Percentiles rank a stretch among this genome's conserved stretches.
Evolutionary conservation across 1,140 invertebrate genomes (phyloP).

Genomic region (Drepana arcuata): DNA sequence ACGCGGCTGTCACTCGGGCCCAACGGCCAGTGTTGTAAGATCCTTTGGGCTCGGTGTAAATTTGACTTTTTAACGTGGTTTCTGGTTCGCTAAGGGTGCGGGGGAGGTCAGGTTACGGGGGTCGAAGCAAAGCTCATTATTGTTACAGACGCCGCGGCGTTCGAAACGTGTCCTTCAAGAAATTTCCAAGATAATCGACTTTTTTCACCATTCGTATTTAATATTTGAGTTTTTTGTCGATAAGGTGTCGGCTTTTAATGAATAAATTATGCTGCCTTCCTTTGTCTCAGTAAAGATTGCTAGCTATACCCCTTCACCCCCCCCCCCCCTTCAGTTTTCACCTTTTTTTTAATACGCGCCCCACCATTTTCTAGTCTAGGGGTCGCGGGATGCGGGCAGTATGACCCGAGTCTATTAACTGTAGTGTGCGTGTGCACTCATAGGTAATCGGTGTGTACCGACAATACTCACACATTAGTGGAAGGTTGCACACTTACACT

Average conservation of each 20-base stretch:
- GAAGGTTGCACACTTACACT: no score
- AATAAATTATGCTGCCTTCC: no score
- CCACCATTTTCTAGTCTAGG: no score
- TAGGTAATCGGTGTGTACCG: no score
- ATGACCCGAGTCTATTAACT: no score
- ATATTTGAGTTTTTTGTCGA: not conserved
- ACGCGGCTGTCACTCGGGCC: constrained; percentile 35
- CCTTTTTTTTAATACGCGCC: no score
- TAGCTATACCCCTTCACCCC: not conserved
- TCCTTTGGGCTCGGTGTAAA: not conserved
- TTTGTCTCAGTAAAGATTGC: no score
- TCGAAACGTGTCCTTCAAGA: constrained; percentile 38
- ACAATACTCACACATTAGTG: no score
- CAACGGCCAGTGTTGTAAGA: constrained; percentile 19
- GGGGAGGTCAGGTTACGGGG: constrained; percentile 13
- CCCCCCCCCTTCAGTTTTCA: no score
- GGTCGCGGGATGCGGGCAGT: no score
- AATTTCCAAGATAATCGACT: constrained; percentile 40
- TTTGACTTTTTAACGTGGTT: not conserved
- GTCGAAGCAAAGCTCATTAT: constrained; percentile 30
- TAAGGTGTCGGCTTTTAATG: no score
- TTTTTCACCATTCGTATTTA: constrained; percentile 32
- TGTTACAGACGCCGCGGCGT: constrained; percentile 17
- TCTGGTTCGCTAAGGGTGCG: not conserved
- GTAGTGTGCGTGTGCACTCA: no score